A percentile compares a stretch with the other conserved stretches of the same genome.
Conservation (phyloP, 2,888 invertebrate species). For the Microdon myrmicae region DNA sequence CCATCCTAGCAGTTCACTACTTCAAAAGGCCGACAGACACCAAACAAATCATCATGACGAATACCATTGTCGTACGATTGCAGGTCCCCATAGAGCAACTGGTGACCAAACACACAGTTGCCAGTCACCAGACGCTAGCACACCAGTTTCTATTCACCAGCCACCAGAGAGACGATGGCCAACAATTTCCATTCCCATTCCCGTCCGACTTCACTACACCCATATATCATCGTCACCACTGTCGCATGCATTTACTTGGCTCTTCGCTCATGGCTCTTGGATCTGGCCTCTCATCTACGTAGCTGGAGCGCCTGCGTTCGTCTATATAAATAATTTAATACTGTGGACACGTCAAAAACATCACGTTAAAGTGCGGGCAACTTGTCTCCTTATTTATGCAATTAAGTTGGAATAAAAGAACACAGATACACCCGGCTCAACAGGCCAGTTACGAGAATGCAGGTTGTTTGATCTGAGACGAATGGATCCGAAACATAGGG, state of each 20-base stretch:
- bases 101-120: background rate
- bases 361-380: conserved; percentile 57
- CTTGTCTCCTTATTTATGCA: conserved; percentile 57
- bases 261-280: too few relatives aligned
- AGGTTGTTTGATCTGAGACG: conserved; percentile 30
- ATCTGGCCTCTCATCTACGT: conserved; percentile 4
- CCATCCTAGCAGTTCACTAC: conserved; percentile 1
- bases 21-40: background rate
- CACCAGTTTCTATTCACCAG: too few relatives aligned
- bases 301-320: conserved; percentile 14
- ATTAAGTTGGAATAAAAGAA: conserved; percentile 51
- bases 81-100: conserved; percentile 31
- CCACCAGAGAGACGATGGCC: background rate
- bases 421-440: conserved; percentile 16
- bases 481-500: conserved; percentile 5
- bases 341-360: conserved; percentile 56
- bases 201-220: conserved; percentile 8
- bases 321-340: conserved; percentile 54
- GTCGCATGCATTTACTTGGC: conserved; percentile 29
- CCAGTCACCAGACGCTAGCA: background rate
- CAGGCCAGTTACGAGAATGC: conserved; percentile 44
- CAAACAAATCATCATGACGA: conserved; percentile 13
- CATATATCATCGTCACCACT: conserved; percentile 40
- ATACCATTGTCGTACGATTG: conserved; percentile 11
- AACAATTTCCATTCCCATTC: background rate